Base-by-base conservation (phyloP, 1,140 invertebrate species). In the Drosophila fuyamai region DNA sequence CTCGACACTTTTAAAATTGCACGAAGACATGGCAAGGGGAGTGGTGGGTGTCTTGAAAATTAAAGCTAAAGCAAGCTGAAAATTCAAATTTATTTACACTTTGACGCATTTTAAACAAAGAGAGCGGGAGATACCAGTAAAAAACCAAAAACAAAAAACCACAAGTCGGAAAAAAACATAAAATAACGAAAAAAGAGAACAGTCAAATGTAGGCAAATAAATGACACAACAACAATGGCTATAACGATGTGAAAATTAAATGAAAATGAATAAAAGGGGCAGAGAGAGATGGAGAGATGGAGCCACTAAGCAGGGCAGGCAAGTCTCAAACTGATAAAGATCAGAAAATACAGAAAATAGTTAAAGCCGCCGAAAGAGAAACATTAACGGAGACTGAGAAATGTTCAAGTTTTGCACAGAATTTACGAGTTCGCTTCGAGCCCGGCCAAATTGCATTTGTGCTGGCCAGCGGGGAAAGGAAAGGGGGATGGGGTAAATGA, bases 1-100 rank as follows among this genome's bases (percentile, higher is more conserved):
- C 67, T 71, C 67, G 51, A 71, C 67, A 71, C 67, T 71, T 71
- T 58, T 32, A 58, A 72, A 70, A 67, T 66, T 67, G 67, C 66
- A 53, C 8, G 60, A 46, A 35, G 40, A 27, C 7, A 6, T 2
- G 46, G 46, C 0, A 6, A 13, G 2, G 10, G 9, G 36, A 38
- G 46, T 44, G 47, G 43, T 36, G 36, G 40, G 41, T 18, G 29
- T 32, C 54, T 40, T 7, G 66, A 71, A 86, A 86, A 88, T 83
- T 88, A 88, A 88, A 89, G 72, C 80, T 77, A 89, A 88, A 88
- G 88, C 84, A 88, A 89, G 84, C 84, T 88, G 84, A 88, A 88
- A 88, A 88, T 89, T 88, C 84, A 89, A 88, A 89, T 88, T 88
- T 88, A 88, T 88, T 88, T 88, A 88, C 84, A 88, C 84, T 88